Evolutionary conservation across 2,113 vertebrate genomes (phyloP), one percentile per base, ranked within the genome.

Genomic region (Athene cunicularia): DNA sequence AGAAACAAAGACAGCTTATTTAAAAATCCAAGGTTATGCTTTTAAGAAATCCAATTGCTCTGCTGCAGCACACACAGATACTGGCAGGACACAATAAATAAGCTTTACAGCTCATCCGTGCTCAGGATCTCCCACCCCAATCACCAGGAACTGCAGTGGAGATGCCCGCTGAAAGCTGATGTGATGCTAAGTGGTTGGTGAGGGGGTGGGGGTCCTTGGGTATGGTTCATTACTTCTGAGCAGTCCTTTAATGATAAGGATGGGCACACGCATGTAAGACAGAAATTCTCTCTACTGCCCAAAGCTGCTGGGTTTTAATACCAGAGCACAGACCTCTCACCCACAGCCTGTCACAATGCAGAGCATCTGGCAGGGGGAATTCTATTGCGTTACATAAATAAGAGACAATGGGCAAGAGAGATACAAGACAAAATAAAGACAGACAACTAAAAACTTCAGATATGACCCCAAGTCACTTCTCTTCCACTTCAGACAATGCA

Each of bases 341-440:
- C 86, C 95, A 96, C 66, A 95, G 89, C 74, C 41, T 71, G 81
- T 96, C 96, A 96, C 5, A 4, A 74, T 87, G 91, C 95, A 88
- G 53, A 82, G 67, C 27, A 22, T 94, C 81, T 96, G 91, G 87
- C 91, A 80, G 70, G 66, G 86, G 88, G 63, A 91, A 91, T 85
- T 91, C 71, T 88, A 76, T 68, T 93, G 74, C 91, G 84, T 97
- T 96, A 96, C 67, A 60, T 96, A 96, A 97, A 66, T 91, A 93
- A 82, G n/a, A 96, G 91, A 88, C 60, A 95, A 73, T 4, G 9
- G 67, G 82, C 53, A 86, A 88, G 79, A 71, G 58, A 88, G 50
- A 76, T 23, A n/a, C 27, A 93, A 96, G 96, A 96, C 94, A 91
- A 96, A 96, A 95, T 86, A 97, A 85, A 95, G 86, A 93, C 64